A percentile compares a stretch with the other conserved stretches of the same genome.
These are phyloP conservation scores for Drosophila grimshawi DNA, from an alignment of 1,140 invertebrate genomes.

Conservation along the genomic window DNA sequence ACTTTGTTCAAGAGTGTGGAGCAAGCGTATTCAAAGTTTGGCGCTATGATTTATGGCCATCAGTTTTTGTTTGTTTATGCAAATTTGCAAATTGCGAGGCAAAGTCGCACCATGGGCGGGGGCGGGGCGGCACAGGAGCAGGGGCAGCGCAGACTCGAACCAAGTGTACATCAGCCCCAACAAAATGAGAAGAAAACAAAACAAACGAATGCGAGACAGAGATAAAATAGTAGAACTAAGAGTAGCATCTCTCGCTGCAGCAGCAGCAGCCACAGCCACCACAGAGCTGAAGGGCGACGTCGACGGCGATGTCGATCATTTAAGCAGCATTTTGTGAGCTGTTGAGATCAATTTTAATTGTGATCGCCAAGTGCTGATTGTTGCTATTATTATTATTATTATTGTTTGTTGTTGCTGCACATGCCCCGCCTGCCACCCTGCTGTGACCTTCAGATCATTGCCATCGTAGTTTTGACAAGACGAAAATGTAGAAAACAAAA, in stretches of 20 bases:
- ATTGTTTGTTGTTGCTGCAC: slow-evolving; percentile 20
- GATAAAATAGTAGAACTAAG: slow-evolving; percentile 10
- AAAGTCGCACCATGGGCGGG: slow-evolving; percentile 5
- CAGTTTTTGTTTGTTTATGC: slow-evolving; percentile 74
- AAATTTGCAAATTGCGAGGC: slow-evolving; percentile 45
- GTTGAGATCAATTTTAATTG: slow-evolving; percentile 80
- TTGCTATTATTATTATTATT: slow-evolving; percentile 24
- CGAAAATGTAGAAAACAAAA: slow-evolving; percentile 35
- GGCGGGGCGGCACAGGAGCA: slow-evolving; percentile 4
- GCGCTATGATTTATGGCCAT: slow-evolving; percentile 67
- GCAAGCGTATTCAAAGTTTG: slow-evolving; percentile 40
- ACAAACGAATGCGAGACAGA: slow-evolving; percentile 12
- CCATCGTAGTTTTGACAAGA: slow-evolving; percentile 59
- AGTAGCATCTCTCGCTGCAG: background rate
- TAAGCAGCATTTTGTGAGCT: slow-evolving; percentile 60
- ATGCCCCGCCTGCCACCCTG: background rate
- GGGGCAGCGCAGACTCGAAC: background rate
- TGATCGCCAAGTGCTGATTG: slow-evolving; percentile 54
- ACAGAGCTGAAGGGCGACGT: slow-evolving; percentile 6
- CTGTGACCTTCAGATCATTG: slow-evolving; percentile 53
- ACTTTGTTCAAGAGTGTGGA: slow-evolving; percentile 42
- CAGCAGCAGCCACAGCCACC: background rate
- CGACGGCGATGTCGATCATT: slow-evolving; percentile 50
- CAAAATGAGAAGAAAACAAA: slow-evolving; percentile 15
- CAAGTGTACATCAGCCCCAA: background rate